Evolutionary conservation across 2,797 vertebrate species (phyloP).

Genomic region (Sebastes itinus): DNA sequence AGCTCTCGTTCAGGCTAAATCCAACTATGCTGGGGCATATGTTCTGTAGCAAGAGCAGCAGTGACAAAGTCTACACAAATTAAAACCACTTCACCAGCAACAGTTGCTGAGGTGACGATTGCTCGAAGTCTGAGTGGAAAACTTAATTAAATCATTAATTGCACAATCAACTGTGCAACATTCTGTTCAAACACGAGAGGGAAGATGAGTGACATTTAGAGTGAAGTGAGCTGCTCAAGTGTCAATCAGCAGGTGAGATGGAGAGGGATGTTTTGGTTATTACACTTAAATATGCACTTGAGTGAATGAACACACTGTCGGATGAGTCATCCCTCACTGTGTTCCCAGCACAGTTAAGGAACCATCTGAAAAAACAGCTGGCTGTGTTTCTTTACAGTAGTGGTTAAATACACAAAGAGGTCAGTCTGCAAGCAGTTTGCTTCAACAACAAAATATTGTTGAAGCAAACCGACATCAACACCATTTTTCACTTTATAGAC

Average conservation of each 20-base stretch:
- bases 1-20: background rate
- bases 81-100: background rate
- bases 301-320: constrained; percentile 8
- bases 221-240: background rate
- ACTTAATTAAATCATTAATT: constrained; percentile 8
- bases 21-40: background rate
- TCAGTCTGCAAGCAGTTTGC: background rate
- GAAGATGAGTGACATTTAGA: constrained; percentile 27
- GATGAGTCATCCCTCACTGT: constrained; percentile 1
- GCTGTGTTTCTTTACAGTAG: constrained; percentile 1
- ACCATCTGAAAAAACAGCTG: background rate
- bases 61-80: background rate
- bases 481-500: background rate
- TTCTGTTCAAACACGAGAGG: background rate
- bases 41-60: background rate
- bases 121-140: background rate
- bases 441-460: background rate
- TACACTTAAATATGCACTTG: constrained; percentile 17
- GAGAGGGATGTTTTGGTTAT: background rate
- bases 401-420: constrained; percentile 9
- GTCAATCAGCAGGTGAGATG: constrained; percentile 7
- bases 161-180: background rate
- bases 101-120: background rate
- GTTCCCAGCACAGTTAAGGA: background rate
- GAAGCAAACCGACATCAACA: constrained; percentile 7